These are phyloP conservation scores for Eilema sororculum DNA, from an alignment of 2,888 invertebrate genomes.

Conservation along the genomic window DNA sequence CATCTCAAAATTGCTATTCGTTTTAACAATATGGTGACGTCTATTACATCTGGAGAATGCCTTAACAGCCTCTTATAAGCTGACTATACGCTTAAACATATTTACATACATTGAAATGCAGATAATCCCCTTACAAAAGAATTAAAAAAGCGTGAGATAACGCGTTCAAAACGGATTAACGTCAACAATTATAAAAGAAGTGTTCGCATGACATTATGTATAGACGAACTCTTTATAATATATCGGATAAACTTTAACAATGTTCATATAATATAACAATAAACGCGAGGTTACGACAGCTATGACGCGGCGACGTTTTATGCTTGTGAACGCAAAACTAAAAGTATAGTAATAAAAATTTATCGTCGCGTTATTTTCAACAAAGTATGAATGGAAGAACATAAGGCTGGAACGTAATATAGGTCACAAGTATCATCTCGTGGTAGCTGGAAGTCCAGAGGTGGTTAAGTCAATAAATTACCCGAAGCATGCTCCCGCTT, in stretches of 20 bases:
- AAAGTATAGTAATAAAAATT: constrained; percentile 49
- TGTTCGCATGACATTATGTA: constrained; percentile 39
- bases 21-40: constrained; percentile 3
- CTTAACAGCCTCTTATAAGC: not conserved
- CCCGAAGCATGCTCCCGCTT: constrained; percentile 49
- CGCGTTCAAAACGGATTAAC: constrained; percentile 72
- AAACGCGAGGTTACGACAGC: constrained; percentile 51
- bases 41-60: not conserved
- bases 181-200: constrained; percentile 64
- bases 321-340: constrained; percentile 49
- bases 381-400: constrained; percentile 50
- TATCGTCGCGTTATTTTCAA: constrained; percentile 49
- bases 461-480: constrained; percentile 64
- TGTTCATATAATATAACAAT: constrained; percentile 49
- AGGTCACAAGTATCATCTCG: constrained; percentile 59
- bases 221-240: constrained; percentile 30
- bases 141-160: constrained; percentile 65
- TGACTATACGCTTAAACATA: constrained; percentile 1
- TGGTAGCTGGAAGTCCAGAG: constrained; percentile 57
- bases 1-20: not conserved
- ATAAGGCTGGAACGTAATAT: constrained; percentile 53
- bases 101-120: constrained; percentile 22
- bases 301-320: constrained; percentile 41
- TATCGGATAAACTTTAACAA: constrained; percentile 48
- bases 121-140: constrained; percentile 45